Evolutionary conservation across 2,113 vertebrate genomes (phyloP).

Genomic region (Gambusia holbrooki): DNA sequence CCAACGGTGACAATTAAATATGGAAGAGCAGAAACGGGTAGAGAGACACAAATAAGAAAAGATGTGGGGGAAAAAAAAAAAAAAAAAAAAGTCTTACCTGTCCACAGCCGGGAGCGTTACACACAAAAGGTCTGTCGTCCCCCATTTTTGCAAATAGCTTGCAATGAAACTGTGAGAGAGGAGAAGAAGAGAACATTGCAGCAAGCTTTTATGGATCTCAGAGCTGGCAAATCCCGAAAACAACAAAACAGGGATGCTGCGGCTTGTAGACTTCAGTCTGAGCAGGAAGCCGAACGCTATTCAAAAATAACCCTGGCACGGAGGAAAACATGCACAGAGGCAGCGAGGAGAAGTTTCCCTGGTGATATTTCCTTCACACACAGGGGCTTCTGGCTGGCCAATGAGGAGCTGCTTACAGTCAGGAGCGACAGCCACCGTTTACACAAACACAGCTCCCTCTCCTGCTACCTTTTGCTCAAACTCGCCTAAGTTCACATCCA

Average conservation of each 20-base stretch:
- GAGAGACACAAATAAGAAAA: conserved; percentile 18
- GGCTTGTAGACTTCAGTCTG: conserved; percentile 72
- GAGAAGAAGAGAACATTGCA: conserved; percentile 81
- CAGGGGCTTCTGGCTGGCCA: conserved; percentile 69
- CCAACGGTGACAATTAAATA: background rate
- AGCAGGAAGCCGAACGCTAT: conserved; percentile 74
- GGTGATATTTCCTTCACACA: conserved; percentile 81
- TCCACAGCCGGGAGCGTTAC: conserved; percentile 93
- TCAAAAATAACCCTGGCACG: conserved; percentile 82
- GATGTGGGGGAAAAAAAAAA: background rate
- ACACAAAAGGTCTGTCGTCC: conserved; percentile 98
- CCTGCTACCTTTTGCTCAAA: conserved; percentile 32
- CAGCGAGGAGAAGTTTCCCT: conserved; percentile 80
- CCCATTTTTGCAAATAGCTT: conserved; percentile 90
- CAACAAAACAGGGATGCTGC: conserved; percentile 72
- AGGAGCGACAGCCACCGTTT: conserved; percentile 55
- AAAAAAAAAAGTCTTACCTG: conserved; percentile 86
- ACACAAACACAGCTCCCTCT: conserved; percentile 69
- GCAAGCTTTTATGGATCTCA: conserved; percentile 49
- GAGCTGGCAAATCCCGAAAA: conserved; percentile 58
- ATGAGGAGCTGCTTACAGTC: conserved; percentile 61
- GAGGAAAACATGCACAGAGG: conserved; percentile 76
- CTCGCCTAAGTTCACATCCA: conserved; percentile 43
- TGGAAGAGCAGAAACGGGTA: background rate
- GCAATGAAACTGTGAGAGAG: conserved; percentile 81